Base-by-base conservation (phyloP, 2,797 vertebrate species). In the Syngnathus rostellatus region DNA sequence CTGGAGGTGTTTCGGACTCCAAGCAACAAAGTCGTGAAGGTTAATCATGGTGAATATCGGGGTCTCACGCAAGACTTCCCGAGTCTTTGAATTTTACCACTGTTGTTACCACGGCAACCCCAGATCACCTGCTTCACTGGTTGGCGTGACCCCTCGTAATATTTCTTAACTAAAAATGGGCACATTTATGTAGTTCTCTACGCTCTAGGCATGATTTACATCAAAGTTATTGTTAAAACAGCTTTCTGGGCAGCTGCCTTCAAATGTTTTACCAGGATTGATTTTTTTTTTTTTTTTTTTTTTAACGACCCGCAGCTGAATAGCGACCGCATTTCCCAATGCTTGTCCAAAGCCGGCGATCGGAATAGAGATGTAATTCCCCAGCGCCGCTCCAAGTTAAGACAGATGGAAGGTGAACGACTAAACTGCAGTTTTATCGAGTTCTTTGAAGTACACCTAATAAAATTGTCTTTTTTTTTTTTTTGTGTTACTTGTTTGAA, bases 201-300 rank as follows among this genome's bases (percentile, higher is more conserved):
- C 71, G 77, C 81, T 83, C 68, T 71, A 73, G 66, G 55, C 74
- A 50, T 87, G 83, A 89, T 90, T 90, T 89, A 90, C 70, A 76
- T 76, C 7, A 50, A 82, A 81, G 78, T 66, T 77, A 83, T 79
- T 73, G 82, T 87, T 88, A 81, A 75, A 89, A 87, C 86, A 77
- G 78, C 77, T 86, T 86, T 83, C 75, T 77, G 75, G 77, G 82
- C 78, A 77, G 37, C 74, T 40, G 78, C 76, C 84, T 86, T 78
- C 8, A 88, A 89, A 87, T 84, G 82, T 83, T 89, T 89, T 83
- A 89, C 75, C 83, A 85, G 83, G 79, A 87, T 80, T 82, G 68
- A 65, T 79, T 39, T 72, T 77, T 88, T 89, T 23, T 23, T 23
- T 23, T 53, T 54, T 10, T 53, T 72, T 78, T 88, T 89, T 89